Conservation (phyloP, 2,113 vertebrate genomes). For the Argyrosomus japonicus region DNA sequence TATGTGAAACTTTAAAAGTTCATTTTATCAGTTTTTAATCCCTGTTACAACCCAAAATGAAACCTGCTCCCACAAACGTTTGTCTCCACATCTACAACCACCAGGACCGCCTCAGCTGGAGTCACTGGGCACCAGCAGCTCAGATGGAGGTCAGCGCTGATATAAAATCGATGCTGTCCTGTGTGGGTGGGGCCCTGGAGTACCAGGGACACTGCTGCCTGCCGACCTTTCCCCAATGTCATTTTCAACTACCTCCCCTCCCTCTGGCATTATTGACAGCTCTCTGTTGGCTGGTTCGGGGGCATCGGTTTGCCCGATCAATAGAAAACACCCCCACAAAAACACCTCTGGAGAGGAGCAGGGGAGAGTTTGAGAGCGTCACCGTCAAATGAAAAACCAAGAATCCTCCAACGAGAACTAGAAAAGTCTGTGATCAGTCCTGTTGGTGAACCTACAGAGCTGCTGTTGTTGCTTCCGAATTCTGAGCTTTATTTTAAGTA, state of each 20-base stretch:
- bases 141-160: conserved; percentile 21
- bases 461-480: too few relatives aligned
- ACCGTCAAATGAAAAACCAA: neutral
- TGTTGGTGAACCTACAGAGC: neutral
- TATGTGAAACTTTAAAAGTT: too few relatives aligned
- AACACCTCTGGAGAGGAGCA: neutral
- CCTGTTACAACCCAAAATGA: neutral
- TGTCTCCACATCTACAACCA: neutral
- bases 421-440: too few relatives aligned
- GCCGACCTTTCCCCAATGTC: conserved; percentile 66
- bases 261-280: conserved; percentile 27
- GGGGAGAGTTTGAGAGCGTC: neutral
- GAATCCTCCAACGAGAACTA: neutral
- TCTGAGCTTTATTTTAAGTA: too few relatives aligned
- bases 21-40: too few relatives aligned
- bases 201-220: conserved; percentile 13
- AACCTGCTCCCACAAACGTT: neutral
- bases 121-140: conserved; percentile 4
- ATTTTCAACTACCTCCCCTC: neutral
- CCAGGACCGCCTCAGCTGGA: neutral
- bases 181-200: conserved; percentile 1
- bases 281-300: conserved; percentile 27
- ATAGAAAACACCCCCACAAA: conserved; percentile 41
- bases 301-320: conserved; percentile 39
- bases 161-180: conserved; percentile 37